Conservation (phyloP, 2,888 invertebrate genomes). For the Melieria picta region DNA sequence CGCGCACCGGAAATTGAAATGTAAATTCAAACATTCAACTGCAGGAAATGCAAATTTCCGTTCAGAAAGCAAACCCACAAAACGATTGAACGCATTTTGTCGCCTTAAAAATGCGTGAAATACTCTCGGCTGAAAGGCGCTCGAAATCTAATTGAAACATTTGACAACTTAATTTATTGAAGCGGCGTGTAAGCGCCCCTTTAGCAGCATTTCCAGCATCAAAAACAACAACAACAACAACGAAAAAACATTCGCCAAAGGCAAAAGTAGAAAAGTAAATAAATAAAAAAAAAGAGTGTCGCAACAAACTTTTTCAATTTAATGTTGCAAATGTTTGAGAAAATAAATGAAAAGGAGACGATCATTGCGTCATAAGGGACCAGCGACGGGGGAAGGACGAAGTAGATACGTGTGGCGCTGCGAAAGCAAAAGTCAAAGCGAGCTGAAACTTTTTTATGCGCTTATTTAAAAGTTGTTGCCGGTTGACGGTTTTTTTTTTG, state of each 20-base stretch:
- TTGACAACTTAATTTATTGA: slow-evolving; percentile 23
- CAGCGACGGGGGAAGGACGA: background rate
- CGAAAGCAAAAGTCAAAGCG: background rate
- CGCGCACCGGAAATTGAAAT: slow-evolving; percentile 27
- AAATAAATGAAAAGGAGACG: background rate
- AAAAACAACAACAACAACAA: too few relatives aligned
- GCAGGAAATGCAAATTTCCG: slow-evolving; percentile 27
- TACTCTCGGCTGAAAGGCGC: background rate
- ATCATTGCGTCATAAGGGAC: background rate
- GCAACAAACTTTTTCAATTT: slow-evolving; percentile 33
- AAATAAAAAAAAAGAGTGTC: slow-evolving; percentile 16
- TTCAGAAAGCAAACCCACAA: background rate
- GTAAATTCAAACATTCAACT: slow-evolving; percentile 21
- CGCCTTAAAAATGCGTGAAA: background rate
- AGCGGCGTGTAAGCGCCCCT: too few relatives aligned
- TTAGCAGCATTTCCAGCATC: too few relatives aligned
- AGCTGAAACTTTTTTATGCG: slow-evolving; percentile 21
- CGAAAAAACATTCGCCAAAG: background rate
- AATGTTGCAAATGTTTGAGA: slow-evolving; percentile 1
- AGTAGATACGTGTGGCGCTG: background rate
- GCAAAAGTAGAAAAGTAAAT: background rate
- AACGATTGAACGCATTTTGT: slow-evolving; percentile 4
- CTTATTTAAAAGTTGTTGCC: slow-evolving; percentile 15
- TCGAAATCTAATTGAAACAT: slow-evolving; percentile 27
- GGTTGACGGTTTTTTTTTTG: slow-evolving; percentile 15